phyloP scores from a whole-genome alignment of 2,888 invertebrate species.

The Aspidiotus rigidus region DNA sequence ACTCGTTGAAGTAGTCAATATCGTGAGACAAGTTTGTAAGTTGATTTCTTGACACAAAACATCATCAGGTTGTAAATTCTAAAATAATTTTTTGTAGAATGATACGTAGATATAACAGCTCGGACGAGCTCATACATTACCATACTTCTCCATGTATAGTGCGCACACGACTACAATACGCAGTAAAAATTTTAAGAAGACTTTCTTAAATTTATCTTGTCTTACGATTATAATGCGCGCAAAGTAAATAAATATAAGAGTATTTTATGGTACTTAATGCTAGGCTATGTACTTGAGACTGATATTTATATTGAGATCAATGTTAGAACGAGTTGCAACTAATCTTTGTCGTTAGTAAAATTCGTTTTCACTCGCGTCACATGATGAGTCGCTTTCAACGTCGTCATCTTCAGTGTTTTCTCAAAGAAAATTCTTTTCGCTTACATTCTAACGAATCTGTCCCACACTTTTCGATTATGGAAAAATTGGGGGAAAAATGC shows the following conservation, averaged over 20 bases:
- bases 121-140: neutral
- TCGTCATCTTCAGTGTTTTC: neutral
- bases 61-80: too few species aligned
- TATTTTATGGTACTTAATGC: neutral
- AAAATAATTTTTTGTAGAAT: too few species aligned
- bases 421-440: neutral
- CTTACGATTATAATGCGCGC: constrained; percentile 1
- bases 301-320: neutral
- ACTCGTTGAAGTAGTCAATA: too few species aligned
- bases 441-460: neutral
- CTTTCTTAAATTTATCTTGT: neutral
- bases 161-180: neutral
- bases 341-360: neutral
- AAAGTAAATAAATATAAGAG: neutral
- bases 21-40: too few species aligned
- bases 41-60: too few species aligned
- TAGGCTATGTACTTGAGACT: constrained; percentile 1
- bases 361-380: neutral
- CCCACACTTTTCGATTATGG: too few species aligned
- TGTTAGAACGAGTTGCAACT: neutral
- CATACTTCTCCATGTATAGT: neutral
- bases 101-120: too few species aligned
- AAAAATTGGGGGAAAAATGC: too few species aligned
- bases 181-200: neutral
- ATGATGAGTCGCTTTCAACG: neutral